These are phyloP conservation scores for Cryptus viduatorius DNA, from an alignment of 2,888 invertebrate genomes.

Conservation along the genomic window DNA sequence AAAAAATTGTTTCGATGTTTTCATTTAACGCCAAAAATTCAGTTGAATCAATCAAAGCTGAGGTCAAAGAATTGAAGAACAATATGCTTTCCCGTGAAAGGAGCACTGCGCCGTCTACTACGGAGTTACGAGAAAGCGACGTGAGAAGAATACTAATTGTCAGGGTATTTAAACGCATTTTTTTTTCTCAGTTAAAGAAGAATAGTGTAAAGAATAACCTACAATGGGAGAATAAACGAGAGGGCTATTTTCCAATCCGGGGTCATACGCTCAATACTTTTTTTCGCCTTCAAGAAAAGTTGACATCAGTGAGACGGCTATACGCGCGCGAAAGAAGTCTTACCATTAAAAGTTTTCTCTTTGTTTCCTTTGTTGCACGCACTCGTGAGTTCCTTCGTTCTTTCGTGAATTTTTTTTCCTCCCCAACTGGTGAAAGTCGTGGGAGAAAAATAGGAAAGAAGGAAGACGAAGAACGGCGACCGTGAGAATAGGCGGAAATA, in stretches of 20 bases:
- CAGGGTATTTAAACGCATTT: too few species aligned
- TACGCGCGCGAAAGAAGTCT: background rate
- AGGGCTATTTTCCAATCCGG: background rate
- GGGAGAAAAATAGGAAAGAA: slow-evolving; percentile 17
- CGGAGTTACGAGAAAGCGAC: too few species aligned
- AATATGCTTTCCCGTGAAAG: too few species aligned
- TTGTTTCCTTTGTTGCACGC: slow-evolving; percentile 26
- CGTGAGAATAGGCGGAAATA: slow-evolving; percentile 6
- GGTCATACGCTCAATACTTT: background rate
- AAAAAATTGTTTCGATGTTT: too few species aligned
- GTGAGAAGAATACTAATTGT: too few species aligned
- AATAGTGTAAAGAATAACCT: background rate
- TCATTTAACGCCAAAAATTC: too few species aligned
- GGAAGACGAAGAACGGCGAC: background rate
- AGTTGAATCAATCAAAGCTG: too few species aligned
- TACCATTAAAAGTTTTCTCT: slow-evolving; percentile 39
- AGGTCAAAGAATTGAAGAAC: too few species aligned
- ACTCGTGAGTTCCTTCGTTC: background rate
- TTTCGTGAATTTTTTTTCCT: slow-evolving; percentile 9
- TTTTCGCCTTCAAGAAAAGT: background rate
- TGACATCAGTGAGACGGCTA: background rate
- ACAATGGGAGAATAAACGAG: background rate
- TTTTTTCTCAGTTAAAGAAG: too few species aligned
- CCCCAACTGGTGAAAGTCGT: background rate
- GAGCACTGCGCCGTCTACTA: too few species aligned